Conservation (phyloP, 2,888 invertebrate genomes). For the Bimastos eiseni region DNA sequence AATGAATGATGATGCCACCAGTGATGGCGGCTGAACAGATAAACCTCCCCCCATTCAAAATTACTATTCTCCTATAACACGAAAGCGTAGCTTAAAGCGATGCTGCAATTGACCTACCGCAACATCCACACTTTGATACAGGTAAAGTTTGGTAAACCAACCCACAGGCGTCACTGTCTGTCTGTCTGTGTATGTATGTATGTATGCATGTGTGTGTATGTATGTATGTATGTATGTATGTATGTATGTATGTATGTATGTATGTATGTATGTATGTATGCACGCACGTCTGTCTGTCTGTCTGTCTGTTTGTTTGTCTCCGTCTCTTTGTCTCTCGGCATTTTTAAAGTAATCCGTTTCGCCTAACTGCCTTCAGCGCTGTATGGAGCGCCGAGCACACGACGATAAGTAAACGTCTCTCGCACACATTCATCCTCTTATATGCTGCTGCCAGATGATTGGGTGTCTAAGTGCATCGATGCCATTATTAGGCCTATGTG, state of each 20-base stretch:
- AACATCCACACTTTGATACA: no score
- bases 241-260: not conserved
- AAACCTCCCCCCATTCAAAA: no score
- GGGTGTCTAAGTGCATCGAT: not conserved
- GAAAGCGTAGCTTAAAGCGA: no score
- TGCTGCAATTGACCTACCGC: no score
- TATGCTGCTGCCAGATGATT: not conserved
- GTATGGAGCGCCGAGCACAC: not conserved
- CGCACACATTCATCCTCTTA: not conserved
- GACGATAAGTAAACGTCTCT: not conserved
- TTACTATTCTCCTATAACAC: no score
- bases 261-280: not conserved
- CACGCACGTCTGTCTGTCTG: not conserved
- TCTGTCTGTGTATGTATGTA: constrained; percentile 24
- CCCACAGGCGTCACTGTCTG: not conserved
- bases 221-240: constrained; percentile 30
- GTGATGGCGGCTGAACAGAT: no score
- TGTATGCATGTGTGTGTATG: constrained; percentile 29
- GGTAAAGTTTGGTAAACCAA: no score
- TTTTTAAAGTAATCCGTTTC: constrained; percentile 3
- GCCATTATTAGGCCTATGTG: not conserved
- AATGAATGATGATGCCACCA: no score
- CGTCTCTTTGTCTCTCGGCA: not conserved
- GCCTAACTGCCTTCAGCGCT: not conserved
- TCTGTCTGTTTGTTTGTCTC: not conserved